phyloP scores from a whole-genome alignment of 2,113 vertebrate genomes.

The Psittacula cyanocephala region DNA sequence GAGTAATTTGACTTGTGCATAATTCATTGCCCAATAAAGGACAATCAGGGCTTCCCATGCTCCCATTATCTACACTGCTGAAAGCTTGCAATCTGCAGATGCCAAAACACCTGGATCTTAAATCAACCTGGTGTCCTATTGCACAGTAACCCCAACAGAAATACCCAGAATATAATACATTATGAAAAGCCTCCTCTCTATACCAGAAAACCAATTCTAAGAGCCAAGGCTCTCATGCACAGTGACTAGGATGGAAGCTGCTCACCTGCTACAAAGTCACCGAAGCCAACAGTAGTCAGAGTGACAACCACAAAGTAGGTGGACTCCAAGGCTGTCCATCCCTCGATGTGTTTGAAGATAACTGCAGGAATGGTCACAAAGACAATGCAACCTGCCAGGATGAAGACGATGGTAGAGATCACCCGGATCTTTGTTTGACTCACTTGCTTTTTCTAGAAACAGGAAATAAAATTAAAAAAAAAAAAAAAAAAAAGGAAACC shows the following conservation, averaged over 20 bases:
- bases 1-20: conserved; percentile 29
- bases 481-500: background rate
- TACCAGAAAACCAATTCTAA: background rate
- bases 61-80: background rate
- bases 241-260: background rate
- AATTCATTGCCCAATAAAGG: background rate
- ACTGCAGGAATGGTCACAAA: conserved; percentile 96
- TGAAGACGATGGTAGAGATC: conserved; percentile 95
- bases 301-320: conserved; percentile 99
- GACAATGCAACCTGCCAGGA: conserved; percentile 92
- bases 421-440: conserved; percentile 98
- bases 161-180: background rate
- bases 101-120: background rate
- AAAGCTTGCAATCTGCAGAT: background rate
- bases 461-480: conserved; percentile 45
- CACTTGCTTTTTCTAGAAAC: conserved; percentile 91
- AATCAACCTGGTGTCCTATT: background rate
- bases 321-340: conserved; percentile 92
- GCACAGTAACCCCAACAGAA: background rate
- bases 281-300: conserved; percentile 95
- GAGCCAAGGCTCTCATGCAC: background rate
- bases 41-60: background rate
- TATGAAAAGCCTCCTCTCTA: background rate
- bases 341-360: conserved; percentile 93
- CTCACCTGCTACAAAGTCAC: conserved; percentile 97